These are phyloP conservation scores for Blastobasis lacticolella DNA, from an alignment of 2,888 invertebrate species.

Conservation along the genomic window DNA sequence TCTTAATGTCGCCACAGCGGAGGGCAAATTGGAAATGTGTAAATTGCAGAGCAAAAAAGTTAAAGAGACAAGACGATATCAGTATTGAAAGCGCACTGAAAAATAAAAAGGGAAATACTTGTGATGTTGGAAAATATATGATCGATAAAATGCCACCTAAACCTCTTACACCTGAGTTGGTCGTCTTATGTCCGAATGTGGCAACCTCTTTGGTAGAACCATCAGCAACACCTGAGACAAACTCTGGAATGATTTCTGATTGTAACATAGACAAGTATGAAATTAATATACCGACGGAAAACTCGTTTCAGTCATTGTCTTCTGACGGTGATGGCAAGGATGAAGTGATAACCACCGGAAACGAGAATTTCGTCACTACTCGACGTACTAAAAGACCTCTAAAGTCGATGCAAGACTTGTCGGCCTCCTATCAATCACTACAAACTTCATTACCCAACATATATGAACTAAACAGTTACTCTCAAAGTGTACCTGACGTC, in stretches of 20 bases:
- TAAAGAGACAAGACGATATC: background rate
- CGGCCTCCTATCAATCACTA: background rate
- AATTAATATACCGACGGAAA: background rate
- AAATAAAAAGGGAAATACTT: too few relatives aligned
- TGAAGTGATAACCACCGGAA: background rate
- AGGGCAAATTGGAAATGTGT: too few relatives aligned
- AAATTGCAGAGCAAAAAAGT: background rate
- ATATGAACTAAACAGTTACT: background rate
- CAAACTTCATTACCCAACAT: background rate
- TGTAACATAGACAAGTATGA: background rate
- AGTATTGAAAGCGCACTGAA: too few relatives aligned
- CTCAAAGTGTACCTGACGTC: background rate
- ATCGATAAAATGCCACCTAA: too few relatives aligned
- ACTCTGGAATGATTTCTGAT: too few relatives aligned
- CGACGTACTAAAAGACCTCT: background rate
- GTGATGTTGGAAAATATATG: too few relatives aligned
- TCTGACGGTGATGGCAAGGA: too few relatives aligned
- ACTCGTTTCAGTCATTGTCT: background rate
- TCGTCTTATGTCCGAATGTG: too few relatives aligned
- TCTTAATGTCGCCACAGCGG: background rate
- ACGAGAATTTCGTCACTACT: background rate
- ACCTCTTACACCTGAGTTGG: too few relatives aligned
- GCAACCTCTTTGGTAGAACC: too few relatives aligned
- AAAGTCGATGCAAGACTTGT: background rate
- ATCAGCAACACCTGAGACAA: too few relatives aligned